Base-by-base conservation (phyloP, 2,888 invertebrate genomes). In the Alentia gelatinosa region DNA sequence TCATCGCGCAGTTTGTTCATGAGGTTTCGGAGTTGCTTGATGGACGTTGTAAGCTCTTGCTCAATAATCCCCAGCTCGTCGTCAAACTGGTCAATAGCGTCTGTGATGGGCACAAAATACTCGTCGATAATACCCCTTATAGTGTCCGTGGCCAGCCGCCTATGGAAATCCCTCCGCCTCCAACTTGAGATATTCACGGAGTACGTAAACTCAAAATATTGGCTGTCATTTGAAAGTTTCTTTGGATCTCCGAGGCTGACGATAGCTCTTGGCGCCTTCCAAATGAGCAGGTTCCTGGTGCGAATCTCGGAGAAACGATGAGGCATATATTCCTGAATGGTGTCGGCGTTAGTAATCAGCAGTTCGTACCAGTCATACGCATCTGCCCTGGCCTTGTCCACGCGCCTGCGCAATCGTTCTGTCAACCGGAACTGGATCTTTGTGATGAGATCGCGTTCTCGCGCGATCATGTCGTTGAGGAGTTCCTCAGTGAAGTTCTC, bases 341-440 rank as follows among this genome's bases (percentile, higher is more conserved):
- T 37, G 19, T 89, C 89, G 5, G 89, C 56, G n/a, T 50, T 89
- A 0, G 26, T 37, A 9, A 89, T 26, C 33, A 89, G 35, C 15
- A 12, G 33, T 1, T 47, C 33, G 30, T 86, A 79, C 89, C 89
- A 89, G 37, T 89, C 89, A 15, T 50, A 63, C 1, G 33, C 63
- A 23, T 63, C 63, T 35, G 63, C 89, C 23, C 89, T 12, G 1
- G 89, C 63, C 37, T 89, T 89, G 89, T 89, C 89, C 56, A 89
- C 50, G 12, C 89, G 50, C n/a, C 89, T 12, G 3, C 56, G 23
- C 1, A 89, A 23, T 12, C 89, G 50, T 26, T 89, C 89, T 15
- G 39, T 89, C 63, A 89, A 56, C 56, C 89, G 50, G 89, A 89
- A 89, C 63, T 63, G 42, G 26, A 89, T 50, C 63, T 89, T 89